Evolutionary conservation across 2,888 invertebrate species (phyloP), one percentile per base, ranked within the genome.

Genomic region (Scaptomyza cyrtandrae): DNA sequence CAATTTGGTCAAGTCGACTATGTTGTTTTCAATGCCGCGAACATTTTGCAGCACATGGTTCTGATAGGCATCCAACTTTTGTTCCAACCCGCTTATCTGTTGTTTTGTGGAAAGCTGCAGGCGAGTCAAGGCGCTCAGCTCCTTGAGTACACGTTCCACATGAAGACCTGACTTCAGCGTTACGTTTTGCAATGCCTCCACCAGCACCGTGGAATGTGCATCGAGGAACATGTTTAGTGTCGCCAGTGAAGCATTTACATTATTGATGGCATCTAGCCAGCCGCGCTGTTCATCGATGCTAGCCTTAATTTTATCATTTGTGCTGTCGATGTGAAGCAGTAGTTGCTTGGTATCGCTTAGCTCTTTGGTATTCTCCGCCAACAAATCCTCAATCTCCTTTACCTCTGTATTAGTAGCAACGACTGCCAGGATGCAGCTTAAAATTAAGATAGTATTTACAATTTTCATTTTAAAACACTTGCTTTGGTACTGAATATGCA

Each of bases 51-150:
- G 7, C 4, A 81, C 53, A 33, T 81, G 62, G 13, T 55, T 59
- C 29, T 87, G 78, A 13, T 81, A 78, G 6, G 44, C 79, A 13
- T 87, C 85, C 43, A 82, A 19, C 27, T 82, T 85, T 6, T 53
- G 46, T 43, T 78, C 75, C 13, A 81, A 43, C 0, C 35, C 41
- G 10, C 37, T 37, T 7, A 81, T 61, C n/a, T 80, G 54, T n/a
- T 78, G 54, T 9, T 74, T 65, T 0, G 85, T 81, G 6, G 62
- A 53, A 10, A 66, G 44, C 48, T 85, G 82, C 0, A 75, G 45
- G 1, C 57, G 65, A 0, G 57, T 45, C 49, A 82, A 33, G 10
- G 44, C 46, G 3, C 19, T 43, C 0, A 82, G 19, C 6, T 82
- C 72, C 19, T 62, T 61, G 2, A 43, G 24, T 11, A 81, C 53